Evolutionary conservation across 2,888 invertebrate species (phyloP), one percentile per base, ranked within the genome.

Genomic region (Metopia argyrocephala): DNA sequence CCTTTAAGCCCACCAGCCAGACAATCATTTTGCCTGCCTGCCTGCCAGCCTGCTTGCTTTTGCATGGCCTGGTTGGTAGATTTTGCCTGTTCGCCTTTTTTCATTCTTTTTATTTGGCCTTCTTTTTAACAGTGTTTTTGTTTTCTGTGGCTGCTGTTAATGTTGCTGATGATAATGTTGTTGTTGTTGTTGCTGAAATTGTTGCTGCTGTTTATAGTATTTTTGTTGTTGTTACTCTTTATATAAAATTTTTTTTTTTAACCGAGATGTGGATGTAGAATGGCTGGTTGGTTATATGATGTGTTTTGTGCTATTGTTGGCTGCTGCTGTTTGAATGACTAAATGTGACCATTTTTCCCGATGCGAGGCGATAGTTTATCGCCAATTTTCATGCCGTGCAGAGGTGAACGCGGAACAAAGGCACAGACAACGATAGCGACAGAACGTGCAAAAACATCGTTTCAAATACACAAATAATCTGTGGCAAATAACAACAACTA

Each of bases 381-480:
- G 90, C 89, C 89, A 90, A 90, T 90, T 89, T 89, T 90, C 90
- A 89, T 89, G 89, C 90, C 88, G 90, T 90, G 89, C 89, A 89
- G 90, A 90, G 89, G 89, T 89, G 88, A 88, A 89, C 87, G 89
- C 89, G 89, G 89, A 89, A 87, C 86, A 88, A 85, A 83, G 83
- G 84, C 86, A 86, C 85, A 88, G 85, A 69, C 80, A 68, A 79
- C 59, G 21, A 70, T 46, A 38, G 45, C 68, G 27, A 56, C 18
- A 15, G 48, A 69, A 76, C 66, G 78, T 78, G 66, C 54, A 78
- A 78, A 56, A 62, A 64, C 64, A 54, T 25, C 23, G 21, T 52
- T 21, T 25, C 54, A 54, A 52, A 56, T 56, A 7, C 56, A n/a
- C 56, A 38, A 65, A 73, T 38, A 78, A 61, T 61, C 66, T 61